Percentiles rank a stretch among this genome's conserved stretches.
Evolutionary conservation across 1,140 invertebrate species (phyloP).

Genomic region (Monochamus saltuarius): DNA sequence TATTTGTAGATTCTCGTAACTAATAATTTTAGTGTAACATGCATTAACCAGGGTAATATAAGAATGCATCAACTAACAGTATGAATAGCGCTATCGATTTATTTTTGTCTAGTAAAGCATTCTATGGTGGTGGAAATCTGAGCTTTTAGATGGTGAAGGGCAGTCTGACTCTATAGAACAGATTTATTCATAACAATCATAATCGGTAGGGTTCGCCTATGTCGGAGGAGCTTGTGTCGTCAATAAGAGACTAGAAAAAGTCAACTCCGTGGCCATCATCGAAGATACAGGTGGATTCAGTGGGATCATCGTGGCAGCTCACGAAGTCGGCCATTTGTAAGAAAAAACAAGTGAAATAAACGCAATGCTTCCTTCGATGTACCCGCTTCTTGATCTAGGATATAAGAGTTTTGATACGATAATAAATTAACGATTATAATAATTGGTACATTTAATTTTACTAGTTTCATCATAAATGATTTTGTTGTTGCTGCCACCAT

Average conservation of each 20-base stretch:
- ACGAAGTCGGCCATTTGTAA: conserved; percentile 97
- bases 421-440: too few relatives aligned
- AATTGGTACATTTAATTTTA: too few relatives aligned
- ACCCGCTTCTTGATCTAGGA: too few relatives aligned
- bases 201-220: conserved; percentile 84
- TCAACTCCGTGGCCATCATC: conserved; percentile 94
- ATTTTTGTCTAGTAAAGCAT: not conserved
- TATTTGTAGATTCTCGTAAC: too few relatives aligned
- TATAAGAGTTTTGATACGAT: too few relatives aligned
- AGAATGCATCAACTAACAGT: not conserved
- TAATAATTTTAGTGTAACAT: too few relatives aligned
- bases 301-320: conserved; percentile 93
- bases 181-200: conserved; percentile 4
- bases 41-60: too few relatives aligned
- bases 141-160: conserved; percentile 13
- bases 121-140: not conserved
- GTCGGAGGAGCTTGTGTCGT: conserved; percentile 94
- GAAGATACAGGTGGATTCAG: conserved; percentile 95
- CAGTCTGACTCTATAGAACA: not conserved
- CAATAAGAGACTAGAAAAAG: conserved; percentile 92
- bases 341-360: conserved; percentile 39
- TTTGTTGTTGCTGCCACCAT: too few relatives aligned
- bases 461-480: too few relatives aligned
- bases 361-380: too few relatives aligned
- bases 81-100: not conserved